These are phyloP conservation scores for Sisor rabdophorus DNA, from an alignment of 2,113 vertebrate genomes.

Conservation along the genomic window DNA sequence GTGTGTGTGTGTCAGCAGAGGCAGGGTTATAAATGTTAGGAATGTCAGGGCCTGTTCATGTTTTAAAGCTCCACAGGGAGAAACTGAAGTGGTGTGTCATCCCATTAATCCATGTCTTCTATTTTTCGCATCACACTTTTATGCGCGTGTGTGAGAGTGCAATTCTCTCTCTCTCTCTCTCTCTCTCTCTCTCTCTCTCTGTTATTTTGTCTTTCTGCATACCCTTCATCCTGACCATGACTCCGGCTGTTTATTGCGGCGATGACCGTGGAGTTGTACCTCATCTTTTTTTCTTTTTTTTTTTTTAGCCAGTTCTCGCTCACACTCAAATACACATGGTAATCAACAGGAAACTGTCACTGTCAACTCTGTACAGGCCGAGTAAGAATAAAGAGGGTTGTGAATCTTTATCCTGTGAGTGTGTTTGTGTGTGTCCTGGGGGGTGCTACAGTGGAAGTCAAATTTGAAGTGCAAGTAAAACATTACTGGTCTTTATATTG, in stretches of 20 bases:
- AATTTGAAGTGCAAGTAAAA: not conserved
- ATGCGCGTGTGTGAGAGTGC: not conserved
- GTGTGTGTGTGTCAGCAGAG: not conserved
- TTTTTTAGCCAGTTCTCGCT: not conserved
- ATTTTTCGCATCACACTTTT: not conserved
- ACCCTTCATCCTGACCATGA: constrained; percentile 49
- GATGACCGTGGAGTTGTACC: constrained; percentile 35
- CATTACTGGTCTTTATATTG: no score
- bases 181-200: constrained; percentile 8
- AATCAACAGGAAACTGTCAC: constrained; percentile 21
- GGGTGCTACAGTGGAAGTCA: no score
- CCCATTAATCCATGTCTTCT: constrained; percentile 39
- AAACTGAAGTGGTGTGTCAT: constrained; percentile 21
- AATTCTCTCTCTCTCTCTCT: constrained; percentile 12
- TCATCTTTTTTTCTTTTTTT: constrained; percentile 21
- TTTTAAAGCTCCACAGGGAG: constrained; percentile 42
- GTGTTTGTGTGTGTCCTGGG: not conserved
- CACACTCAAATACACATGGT: not conserved
- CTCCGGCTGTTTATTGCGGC: constrained; percentile 44
- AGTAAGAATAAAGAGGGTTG: not conserved
- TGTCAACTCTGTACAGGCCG: not conserved
- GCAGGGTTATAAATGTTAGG: constrained; percentile 17
- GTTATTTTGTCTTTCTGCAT: constrained; percentile 8
- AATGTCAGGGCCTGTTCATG: constrained; percentile 26
- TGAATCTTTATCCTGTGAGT: not conserved